phyloP scores from a whole-genome alignment of 2,113 vertebrate species.

The Salminus brasiliensis region DNA sequence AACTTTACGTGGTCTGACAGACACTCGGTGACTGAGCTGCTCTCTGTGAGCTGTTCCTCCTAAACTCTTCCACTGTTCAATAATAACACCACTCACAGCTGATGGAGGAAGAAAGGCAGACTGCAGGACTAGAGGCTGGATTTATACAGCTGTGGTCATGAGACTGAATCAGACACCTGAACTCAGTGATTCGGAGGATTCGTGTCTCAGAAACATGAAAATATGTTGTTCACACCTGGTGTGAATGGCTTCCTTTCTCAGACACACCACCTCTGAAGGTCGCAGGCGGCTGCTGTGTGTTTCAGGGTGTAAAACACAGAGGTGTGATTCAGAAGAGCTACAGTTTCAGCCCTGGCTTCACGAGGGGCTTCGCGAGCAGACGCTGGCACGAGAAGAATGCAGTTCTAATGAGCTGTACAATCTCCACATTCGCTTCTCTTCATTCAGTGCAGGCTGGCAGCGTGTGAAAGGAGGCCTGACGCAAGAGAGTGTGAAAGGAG shows the following conservation, averaged over 20 bases:
- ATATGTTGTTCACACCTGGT: neutral
- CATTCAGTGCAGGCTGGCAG: neutral
- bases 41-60: too few relatives aligned
- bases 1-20: too few relatives aligned
- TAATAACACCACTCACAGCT: too few relatives aligned
- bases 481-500: constrained; percentile 5
- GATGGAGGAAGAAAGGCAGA: too few relatives aligned
- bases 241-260: neutral
- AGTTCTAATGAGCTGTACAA: neutral
- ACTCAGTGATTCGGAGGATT: too few relatives aligned
- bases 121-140: too few relatives aligned
- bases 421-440: constrained; percentile 5
- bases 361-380: neutral
- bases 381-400: constrained; percentile 1
- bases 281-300: neutral
- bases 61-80: too few relatives aligned
- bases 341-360: neutral
- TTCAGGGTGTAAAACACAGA: neutral
- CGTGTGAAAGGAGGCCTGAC: neutral
- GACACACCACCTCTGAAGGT: neutral
- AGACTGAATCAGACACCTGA: too few relatives aligned
- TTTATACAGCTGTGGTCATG: too few relatives aligned
- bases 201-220: too few relatives aligned
- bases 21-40: too few relatives aligned
- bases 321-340: neutral